Percentiles rank a stretch among this genome's conserved stretches.
These are phyloP conservation scores for Recurvirostra avosetta DNA, from an alignment of 2,113 vertebrate genomes.

Conservation along the genomic window DNA sequence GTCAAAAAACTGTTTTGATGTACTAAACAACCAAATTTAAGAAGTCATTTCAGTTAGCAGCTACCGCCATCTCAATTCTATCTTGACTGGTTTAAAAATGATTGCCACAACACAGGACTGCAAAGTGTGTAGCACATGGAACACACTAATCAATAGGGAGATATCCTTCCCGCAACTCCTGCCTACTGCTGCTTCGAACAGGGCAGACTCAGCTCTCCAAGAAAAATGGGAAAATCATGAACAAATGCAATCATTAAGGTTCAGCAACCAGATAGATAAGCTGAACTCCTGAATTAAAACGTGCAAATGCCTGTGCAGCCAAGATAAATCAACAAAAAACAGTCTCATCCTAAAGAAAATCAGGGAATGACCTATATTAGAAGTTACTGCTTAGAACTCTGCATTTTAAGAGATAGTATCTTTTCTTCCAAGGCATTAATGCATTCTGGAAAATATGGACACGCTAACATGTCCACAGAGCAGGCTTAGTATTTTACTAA, in stretches of 20 bases:
- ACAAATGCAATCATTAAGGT: not conserved
- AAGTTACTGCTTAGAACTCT: not conserved
- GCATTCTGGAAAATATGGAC: not conserved
- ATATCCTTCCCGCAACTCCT: not conserved
- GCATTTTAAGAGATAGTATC: not conserved
- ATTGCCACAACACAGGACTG: not conserved
- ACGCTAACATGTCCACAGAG: not conserved
- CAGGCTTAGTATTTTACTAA: not conserved
- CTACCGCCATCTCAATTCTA: accelerated
- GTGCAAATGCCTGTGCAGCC: not conserved
- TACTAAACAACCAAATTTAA: not conserved
- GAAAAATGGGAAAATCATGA: not conserved
- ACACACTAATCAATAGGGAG: accelerated
- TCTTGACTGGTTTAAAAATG: not conserved
- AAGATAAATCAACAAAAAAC: not conserved
- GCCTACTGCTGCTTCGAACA: not conserved
- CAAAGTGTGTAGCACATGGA: accelerated
- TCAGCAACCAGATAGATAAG: not conserved
- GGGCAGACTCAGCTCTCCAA: not conserved
- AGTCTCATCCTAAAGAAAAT: not conserved
- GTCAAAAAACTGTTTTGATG: not conserved
- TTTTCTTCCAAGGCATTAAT: not conserved
- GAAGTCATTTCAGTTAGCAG: not conserved
- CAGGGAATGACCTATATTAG: not conserved
- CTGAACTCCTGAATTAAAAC: not conserved